These are phyloP conservation scores for Chlamydotis undulata DNA, from an alignment of 2,113 vertebrate species.

Conservation along the genomic window DNA sequence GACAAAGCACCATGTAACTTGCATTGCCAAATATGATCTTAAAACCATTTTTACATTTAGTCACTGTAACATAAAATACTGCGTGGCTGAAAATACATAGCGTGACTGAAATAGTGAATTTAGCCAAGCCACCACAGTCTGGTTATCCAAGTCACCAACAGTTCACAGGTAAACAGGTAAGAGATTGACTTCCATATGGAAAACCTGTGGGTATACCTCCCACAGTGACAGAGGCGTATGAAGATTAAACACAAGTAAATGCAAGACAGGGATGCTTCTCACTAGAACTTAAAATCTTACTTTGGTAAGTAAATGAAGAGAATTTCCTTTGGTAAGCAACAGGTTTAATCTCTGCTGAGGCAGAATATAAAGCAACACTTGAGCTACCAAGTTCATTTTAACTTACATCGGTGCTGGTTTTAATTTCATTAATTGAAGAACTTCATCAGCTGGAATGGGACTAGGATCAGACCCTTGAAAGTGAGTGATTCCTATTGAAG, in stretches of 20 bases:
- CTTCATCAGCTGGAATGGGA: constrained; percentile 11
- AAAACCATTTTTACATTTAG: neutral
- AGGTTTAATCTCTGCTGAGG: neutral
- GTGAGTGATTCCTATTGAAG: neutral
- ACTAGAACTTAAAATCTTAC: neutral
- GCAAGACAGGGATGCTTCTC: neutral
- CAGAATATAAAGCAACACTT: neutral
- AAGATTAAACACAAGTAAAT: neutral
- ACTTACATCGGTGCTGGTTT: neutral
- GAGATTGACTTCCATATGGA: neutral
- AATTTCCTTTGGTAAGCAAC: neutral
- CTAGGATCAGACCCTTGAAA: neutral
- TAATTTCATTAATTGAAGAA: constrained; percentile 14
- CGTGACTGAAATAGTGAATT: neutral
- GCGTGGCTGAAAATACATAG: too few species aligned
- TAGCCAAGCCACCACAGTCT: neutral
- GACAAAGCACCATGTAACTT: neutral
- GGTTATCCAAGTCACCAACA: neutral
- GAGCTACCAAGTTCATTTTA: neutral
- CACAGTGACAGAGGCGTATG: too few species aligned
- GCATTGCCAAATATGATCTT: neutral
- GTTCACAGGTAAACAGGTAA: neutral
- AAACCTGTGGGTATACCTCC: neutral
- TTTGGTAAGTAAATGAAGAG: neutral
- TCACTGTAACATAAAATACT: neutral